Evolutionary conservation across 2,888 invertebrate species (phyloP), one percentile per base, ranked within the genome.

Genomic region (Drosophila kuntzei): DNA sequence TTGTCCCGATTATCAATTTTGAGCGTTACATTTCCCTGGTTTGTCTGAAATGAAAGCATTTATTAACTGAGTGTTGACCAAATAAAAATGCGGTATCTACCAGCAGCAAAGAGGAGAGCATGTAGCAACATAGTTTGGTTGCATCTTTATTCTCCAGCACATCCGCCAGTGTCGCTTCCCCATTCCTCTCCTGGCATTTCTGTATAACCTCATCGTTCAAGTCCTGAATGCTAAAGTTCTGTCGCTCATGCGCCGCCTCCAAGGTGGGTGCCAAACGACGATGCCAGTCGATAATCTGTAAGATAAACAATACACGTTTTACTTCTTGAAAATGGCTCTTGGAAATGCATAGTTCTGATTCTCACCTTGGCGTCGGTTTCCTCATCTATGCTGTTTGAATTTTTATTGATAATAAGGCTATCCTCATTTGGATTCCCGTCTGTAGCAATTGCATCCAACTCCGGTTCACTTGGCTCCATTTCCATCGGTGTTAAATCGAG

Each of bases 241-340:
- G 91, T 1, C 92, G 89, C 3, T 87, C 85, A 51, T 90, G 90
- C 0, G 92, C 90, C 27, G 86, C 79, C 3, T 89, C 89, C 41
- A 92, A 71, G 7, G 89, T 85, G 7, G 92, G 91, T 29, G 83
- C 88, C 20, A 92, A 46, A n/a, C 88, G 76, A 12, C 80, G 78
- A 61, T 92, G 92, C 92, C 92, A 92, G 44, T 89, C 80, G 66
- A 87, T 79, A 12, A 91, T 85, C 92, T 92, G 14, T 1, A 18
- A 39, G 4, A 2, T 5, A 9, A 27, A n/a, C n/a, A 16, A n/a
- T 22, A n/a, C 20, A 14, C 0, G 22, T 18, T 54, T 14, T 11
- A 32, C 0, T 7, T 22, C 1, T 55, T 2, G 1, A 32, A 44
- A 2, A 7, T 34, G 1, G 7, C 3, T 5, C 2, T 29, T 8